Percentiles rank a stretch among this genome's conserved stretches.
phyloP scores from a whole-genome alignment of 2,797 vertebrate genomes.

The Lagocephalus sceleratus region DNA sequence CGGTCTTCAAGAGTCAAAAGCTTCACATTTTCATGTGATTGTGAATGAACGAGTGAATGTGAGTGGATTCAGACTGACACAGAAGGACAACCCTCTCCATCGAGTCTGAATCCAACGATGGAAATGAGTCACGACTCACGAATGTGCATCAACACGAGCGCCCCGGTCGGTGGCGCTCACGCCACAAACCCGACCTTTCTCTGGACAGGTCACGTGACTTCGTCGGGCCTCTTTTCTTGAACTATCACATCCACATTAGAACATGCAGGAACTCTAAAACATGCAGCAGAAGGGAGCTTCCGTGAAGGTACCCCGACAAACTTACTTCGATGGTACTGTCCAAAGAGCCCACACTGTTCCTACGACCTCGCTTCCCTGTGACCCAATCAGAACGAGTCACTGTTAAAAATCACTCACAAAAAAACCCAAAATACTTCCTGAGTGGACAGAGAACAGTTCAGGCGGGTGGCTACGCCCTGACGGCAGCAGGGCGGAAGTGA shows the following conservation, averaged over 20 bases:
- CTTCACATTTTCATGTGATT: neutral
- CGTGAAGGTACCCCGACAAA: conserved; percentile 54
- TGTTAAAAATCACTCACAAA: conserved; percentile 47
- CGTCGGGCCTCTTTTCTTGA: neutral
- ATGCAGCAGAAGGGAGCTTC: conserved; percentile 14
- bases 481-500: no score
- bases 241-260: neutral
- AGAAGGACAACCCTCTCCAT: no score
- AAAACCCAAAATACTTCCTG: neutral
- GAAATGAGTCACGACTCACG: neutral
- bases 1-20: neutral
- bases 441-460: no score
- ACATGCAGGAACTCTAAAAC: conserved; percentile 4
- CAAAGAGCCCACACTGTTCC: conserved; percentile 95
- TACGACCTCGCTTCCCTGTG: conserved; percentile 91
- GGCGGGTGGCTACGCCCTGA: no score
- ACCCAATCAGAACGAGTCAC: conserved; percentile 62
- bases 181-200: no score
- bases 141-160: neutral
- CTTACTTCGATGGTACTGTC: conserved; percentile 98
- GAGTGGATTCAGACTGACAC: neutral
- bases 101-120: conserved; percentile 8
- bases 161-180: neutral
- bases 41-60: neutral
- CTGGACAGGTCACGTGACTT: no score